A percentile compares a stretch with the other conserved stretches of the same genome.
These are phyloP conservation scores for Aphrocallistes beatrix DNA, from an alignment of 37 sponge, comb jelly and placozoan genomes.

Conservation along the genomic window DNA sequence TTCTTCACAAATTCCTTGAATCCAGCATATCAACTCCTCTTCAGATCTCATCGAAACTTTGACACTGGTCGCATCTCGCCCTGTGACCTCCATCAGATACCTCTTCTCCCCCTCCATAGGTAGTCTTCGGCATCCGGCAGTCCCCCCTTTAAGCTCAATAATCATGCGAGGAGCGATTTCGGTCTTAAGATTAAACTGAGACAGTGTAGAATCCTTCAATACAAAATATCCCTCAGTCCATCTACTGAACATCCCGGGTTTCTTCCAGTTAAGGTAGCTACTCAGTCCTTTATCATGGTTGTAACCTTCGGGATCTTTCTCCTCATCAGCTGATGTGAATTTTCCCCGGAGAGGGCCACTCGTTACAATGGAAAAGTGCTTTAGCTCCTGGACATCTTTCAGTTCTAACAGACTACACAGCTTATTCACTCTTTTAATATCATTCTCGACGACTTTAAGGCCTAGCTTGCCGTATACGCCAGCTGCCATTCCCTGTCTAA, in stretches of 20 bases:
- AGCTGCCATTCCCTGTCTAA: neutral
- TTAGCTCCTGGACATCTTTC: neutral
- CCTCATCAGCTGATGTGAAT: neutral
- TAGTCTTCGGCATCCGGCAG: neutral
- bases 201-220: neutral
- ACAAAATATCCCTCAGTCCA: neutral
- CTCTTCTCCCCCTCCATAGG: neutral
- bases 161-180: neutral
- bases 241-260: neutral
- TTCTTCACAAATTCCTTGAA: neutral
- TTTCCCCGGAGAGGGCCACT: neutral
- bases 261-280: neutral
- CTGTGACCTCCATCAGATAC: neutral
- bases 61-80: neutral
- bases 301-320: neutral
- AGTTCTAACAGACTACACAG: neutral
- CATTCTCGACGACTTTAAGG: neutral
- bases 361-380: neutral
- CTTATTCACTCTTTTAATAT: neutral
- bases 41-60: neutral
- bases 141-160: neutral
- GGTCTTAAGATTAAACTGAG: neutral
- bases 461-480: neutral
- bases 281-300: neutral
- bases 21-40: conserved; percentile 13